Base-by-base conservation (phyloP, 1,140 invertebrate species). In the Orchesella cincta region DNA sequence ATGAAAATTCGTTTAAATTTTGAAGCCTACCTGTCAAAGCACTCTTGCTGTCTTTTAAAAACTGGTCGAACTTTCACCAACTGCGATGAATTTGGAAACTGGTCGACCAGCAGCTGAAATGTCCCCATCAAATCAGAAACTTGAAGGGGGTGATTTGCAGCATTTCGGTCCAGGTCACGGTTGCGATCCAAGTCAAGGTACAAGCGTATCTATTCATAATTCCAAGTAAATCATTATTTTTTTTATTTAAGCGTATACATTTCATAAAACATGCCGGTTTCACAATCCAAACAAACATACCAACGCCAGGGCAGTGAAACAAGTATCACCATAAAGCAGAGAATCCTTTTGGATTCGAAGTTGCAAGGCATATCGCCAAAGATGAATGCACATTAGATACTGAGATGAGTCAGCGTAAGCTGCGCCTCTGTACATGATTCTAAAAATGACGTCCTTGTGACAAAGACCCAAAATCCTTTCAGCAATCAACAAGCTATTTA, bases 401-500 rank as follows among this genome's bases (percentile, higher is more conserved):
- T 92, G 90, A 77, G 93, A 86, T 26, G 92, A 90, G 85, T 96
- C 94, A 0, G 93, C 94, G 86, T 94, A 96, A 0, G 93, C 90
- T 2, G 94, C 94, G 51, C 94, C 94, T 76, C 93, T 86, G 57
- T 80, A 81, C 81, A 82, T 82, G 26, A 82, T 82, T 73, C 81
- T 57, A 78, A 93, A 94, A n/a, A 95, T 88, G 76, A 92, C 93
- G 84, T 96, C 93, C 85, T 94, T 94, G 84, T 96, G 94, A 81
- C 89, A 85, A 5, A 90, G 86, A 2, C 93, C 94, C 34, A 96
- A 86, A 81, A 96, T 91, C 82, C 94, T 87, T 85, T 94, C 92
- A 79, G 91, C 92, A 77, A 96, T 93, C 16, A 96, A 84, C 62
- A 96, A 85, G 83, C 93, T 93, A 84, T 95, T 94, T 82, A 92